phyloP scores from a whole-genome alignment of 2,888 invertebrate species.

The Aphodius granarius region DNA sequence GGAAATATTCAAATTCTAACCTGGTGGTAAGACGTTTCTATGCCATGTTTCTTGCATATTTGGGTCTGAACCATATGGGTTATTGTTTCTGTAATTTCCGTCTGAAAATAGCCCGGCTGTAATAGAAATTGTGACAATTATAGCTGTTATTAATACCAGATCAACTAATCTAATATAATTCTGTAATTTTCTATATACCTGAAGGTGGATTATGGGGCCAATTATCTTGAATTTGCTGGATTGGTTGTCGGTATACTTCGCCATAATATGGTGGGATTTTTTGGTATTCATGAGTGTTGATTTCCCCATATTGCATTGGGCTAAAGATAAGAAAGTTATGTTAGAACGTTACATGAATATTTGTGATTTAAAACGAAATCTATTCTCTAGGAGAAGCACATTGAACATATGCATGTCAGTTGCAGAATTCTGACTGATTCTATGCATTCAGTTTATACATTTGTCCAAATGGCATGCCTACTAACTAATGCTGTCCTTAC shows the following conservation, averaged over 20 bases:
- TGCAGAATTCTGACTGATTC: neutral
- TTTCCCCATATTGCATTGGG: conserved; percentile 42
- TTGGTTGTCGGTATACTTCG: conserved; percentile 44
- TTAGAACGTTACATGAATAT: neutral
- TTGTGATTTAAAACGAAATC: neutral
- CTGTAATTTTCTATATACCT: conserved; percentile 13
- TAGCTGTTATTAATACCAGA: neutral
- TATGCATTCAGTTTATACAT: neutral
- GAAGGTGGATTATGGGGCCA: conserved; percentile 34
- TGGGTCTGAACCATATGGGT: conserved; percentile 30
- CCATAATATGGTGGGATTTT: conserved; percentile 44
- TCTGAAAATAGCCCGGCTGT: conserved; percentile 19
- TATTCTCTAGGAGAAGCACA: neutral
- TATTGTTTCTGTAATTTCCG: conserved; percentile 22
- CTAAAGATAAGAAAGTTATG: conserved; percentile 34
- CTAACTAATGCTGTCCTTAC: neutral
- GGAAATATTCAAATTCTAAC: conserved; percentile 23
- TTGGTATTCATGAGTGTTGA: conserved; percentile 34
- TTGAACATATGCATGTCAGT: neutral
- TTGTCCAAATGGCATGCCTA: neutral
- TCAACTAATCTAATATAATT: neutral
- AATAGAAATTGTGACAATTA: neutral
- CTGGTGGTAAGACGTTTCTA: conserved; percentile 25
- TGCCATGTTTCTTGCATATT: conserved; percentile 32
- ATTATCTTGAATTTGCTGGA: conserved; percentile 35